Evolutionary conservation across 2,888 invertebrate species (phyloP), one percentile per base, ranked within the genome.

Genomic region (Aelia acuminata): DNA sequence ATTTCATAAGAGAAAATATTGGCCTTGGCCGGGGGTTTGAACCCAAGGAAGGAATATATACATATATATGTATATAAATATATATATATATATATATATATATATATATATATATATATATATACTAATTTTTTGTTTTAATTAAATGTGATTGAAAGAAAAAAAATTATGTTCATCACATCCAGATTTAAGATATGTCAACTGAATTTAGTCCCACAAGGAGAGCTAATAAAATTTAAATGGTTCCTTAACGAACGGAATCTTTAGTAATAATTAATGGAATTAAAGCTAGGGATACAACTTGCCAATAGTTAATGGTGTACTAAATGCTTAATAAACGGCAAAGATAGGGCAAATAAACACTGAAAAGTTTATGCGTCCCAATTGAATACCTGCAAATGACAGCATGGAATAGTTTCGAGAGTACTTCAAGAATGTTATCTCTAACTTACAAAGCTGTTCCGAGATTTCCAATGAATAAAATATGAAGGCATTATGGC

Each of bases 251-350:
- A 63, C 15, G 63, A 63, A 63, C 63, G 63, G 31, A 31, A 18
- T 31, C 31, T 63, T 63, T 5, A 5, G 31, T 3, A 63, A 63
- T 63, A 63, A 63, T 63, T 31, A 31, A 63, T 63, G 63, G 26
- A 35, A 63, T 63, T 31, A 0, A 63, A 63, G 63, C 15, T 8
- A 63, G 5, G 26, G 63, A 63, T 31, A 63, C 63, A 63, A 63
- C 15, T 18, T 18, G 5, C 31, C 15, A 63, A 63, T 63, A 63
- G 31, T 63, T 63, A 63, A 63, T 63, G n/a, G n/a, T 63, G 4
- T 63, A 63, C 31, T 63, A 63, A 63, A 63, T 31, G 63, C 63
- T 63, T 63, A 18, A 63, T 63, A 18, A 63, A 63, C 31, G 63
- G 18, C 7, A 7, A 63, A 63, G 18, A 18, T 31, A 31, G 31